Conservation (phyloP, 2,888 invertebrate species). For the Microctonus hyperodae region DNA sequence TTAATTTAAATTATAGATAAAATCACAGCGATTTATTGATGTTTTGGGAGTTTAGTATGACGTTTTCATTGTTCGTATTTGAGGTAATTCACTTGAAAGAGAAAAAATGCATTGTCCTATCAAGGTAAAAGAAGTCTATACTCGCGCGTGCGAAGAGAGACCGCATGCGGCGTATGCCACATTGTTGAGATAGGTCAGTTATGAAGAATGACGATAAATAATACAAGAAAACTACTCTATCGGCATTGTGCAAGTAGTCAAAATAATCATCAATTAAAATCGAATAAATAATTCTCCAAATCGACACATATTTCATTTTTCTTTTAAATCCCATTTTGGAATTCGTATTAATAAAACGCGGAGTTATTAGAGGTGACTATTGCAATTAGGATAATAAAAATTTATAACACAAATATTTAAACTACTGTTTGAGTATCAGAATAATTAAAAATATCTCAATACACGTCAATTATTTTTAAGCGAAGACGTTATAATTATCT, state of each 20-base stretch:
- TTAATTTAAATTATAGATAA: not conserved
- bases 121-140: slow-evolving; percentile 26
- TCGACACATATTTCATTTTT: no score
- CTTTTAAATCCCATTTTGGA: no score
- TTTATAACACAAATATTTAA: no score
- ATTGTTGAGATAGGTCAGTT: slow-evolving; percentile 35
- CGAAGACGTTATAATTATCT: no score
- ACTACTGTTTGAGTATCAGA: no score
- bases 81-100: slow-evolving; percentile 6
- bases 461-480: no score
- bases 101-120: slow-evolving; percentile 32
- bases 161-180: slow-evolving; percentile 17
- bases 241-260: not conserved
- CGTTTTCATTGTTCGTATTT: slow-evolving; percentile 18
- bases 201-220: slow-evolving; percentile 31
- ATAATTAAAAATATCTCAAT: no score
- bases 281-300: no score
- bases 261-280: not conserved
- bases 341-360: no score
- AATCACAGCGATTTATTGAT: not conserved
- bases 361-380: no score
- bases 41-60: no score
- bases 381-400: no score
- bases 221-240: slow-evolving; percentile 15
- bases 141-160: slow-evolving; percentile 6